These are phyloP conservation scores for Willisornis vidua DNA, from an alignment of 2,113 vertebrate genomes.

Conservation along the genomic window DNA sequence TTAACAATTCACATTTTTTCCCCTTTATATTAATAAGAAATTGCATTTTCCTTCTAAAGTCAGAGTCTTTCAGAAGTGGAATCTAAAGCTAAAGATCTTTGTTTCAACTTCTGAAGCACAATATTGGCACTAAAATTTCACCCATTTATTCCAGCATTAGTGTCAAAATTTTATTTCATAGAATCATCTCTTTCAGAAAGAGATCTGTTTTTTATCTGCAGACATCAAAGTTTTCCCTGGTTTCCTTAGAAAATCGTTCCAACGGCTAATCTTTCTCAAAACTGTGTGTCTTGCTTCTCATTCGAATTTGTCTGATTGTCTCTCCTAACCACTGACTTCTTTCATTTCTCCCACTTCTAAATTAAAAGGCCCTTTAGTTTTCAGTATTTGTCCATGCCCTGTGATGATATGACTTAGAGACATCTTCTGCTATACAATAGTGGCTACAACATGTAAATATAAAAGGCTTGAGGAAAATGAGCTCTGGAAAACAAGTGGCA, in stretches of 20 bases:
- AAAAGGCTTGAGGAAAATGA: neutral
- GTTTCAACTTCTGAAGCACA: neutral
- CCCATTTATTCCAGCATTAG: neutral
- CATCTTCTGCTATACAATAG: neutral
- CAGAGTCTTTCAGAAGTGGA: neutral
- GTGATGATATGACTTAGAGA: neutral
- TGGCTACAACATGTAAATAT: neutral
- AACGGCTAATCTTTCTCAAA: constrained; percentile 7
- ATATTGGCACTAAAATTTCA: neutral
- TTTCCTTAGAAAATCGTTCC: neutral
- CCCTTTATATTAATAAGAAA: neutral
- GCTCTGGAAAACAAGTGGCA: neutral
- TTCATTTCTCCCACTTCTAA: neutral
- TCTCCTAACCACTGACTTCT: neutral
- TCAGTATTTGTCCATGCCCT: neutral
- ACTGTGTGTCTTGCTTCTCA: neutral
- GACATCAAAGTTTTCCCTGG: neutral
- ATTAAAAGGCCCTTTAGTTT: neutral
- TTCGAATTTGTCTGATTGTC: neutral
- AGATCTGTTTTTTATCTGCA: neutral
- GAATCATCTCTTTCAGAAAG: neutral
- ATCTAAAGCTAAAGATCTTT: neutral
- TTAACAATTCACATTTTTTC: neutral
- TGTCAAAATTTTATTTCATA: neutral
- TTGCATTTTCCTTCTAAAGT: neutral